Percentiles rank a stretch among this genome's conserved stretches.
These are phyloP conservation scores for Brotula barbata DNA, from an alignment of 2,797 vertebrate genomes.

Conservation along the genomic window DNA sequence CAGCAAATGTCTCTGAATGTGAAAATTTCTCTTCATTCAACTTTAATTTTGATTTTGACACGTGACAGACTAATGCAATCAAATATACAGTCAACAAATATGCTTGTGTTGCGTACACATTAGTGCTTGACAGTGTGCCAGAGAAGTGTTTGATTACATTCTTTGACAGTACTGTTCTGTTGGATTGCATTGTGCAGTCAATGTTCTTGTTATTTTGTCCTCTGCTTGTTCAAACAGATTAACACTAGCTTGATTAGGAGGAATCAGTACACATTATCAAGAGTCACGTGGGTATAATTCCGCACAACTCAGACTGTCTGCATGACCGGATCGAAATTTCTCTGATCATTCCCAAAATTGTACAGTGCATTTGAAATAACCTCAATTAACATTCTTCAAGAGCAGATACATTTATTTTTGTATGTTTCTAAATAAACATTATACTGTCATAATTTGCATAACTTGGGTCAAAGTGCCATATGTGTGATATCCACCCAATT, in stretches of 20 bases:
- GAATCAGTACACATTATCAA: conserved; percentile 30
- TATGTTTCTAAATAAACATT: conserved; percentile 34
- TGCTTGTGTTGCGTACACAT: no score
- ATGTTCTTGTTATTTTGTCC: conserved; percentile 38
- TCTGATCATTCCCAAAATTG: conserved; percentile 31
- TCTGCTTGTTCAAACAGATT: conserved; percentile 14
- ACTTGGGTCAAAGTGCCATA: conserved; percentile 62
- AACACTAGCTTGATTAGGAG: conserved; percentile 18
- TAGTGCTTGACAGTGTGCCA: background rate
- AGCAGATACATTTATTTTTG: conserved; percentile 46
- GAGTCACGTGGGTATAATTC: conserved; percentile 13
- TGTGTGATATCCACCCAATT: conserved; percentile 19
- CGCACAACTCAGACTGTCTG: conserved; percentile 25
- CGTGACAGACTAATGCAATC: conserved; percentile 3
- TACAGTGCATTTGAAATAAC: conserved; percentile 24
- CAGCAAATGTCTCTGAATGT: conserved; percentile 10
- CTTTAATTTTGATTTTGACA: conserved; percentile 11
- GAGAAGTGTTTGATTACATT: background rate
- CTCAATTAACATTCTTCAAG: conserved; percentile 27
- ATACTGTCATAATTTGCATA: conserved; percentile 27
- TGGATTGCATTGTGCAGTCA: background rate
- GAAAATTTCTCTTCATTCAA: no score
- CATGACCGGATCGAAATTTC: conserved; percentile 16
- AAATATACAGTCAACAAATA: background rate
- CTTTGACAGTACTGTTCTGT: conserved; percentile 15